Evolutionary conservation across 2,888 invertebrate species (phyloP).

Genomic region (Lochmaea crataegi): DNA sequence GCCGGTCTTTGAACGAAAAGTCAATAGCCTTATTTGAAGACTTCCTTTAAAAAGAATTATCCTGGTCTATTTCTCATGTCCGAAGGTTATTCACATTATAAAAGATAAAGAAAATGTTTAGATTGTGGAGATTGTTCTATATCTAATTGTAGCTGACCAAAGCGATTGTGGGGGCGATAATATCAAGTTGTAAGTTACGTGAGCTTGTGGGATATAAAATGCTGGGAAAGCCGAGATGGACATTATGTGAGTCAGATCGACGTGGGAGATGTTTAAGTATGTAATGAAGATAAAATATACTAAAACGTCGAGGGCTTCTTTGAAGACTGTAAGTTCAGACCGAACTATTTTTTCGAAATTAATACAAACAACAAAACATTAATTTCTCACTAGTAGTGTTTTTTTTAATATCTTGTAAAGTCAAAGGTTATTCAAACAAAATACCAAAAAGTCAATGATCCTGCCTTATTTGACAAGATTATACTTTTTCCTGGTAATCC

Average conservation of each 20-base stretch:
- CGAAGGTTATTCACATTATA: not conserved
- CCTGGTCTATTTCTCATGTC: not conserved
- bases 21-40: no score
- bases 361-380: not conserved
- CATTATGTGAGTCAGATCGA: conserved; percentile 9
- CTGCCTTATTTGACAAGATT: not conserved
- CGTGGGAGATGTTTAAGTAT: conserved; percentile 20
- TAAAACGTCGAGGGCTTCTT: not conserved
- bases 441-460: not conserved
- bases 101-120: conserved; percentile 13
- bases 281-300: not conserved
- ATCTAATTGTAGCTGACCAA: conserved; percentile 25
- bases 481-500: not conserved
- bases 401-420: not conserved
- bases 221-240: conserved; percentile 18
- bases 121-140: conserved; percentile 21
- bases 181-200: conserved; percentile 24
- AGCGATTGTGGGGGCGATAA: conserved; percentile 24
- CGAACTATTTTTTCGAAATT: no score
- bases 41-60: not conserved
- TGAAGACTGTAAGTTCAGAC: not conserved
- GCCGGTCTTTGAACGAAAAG: not conserved
- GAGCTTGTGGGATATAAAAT: conserved; percentile 18
- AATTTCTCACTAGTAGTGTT: not conserved
- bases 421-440: not conserved